Conservation (phyloP, 1,140 invertebrate genomes). For the Vollenhovia emeryi region DNA sequence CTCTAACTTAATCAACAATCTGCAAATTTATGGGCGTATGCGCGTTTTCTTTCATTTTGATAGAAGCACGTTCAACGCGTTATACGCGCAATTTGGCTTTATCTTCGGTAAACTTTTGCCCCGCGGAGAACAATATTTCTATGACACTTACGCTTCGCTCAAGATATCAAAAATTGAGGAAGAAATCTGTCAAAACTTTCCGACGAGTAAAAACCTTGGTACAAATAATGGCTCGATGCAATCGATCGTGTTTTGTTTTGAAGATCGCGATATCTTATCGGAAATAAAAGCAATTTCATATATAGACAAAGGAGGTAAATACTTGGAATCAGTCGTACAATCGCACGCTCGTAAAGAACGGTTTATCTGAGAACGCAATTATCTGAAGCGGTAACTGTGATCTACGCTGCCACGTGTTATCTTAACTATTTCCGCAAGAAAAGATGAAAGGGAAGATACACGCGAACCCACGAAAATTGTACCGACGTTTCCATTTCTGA, state of each 20-base stretch:
- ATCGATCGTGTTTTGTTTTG: slow-evolving; percentile 23
- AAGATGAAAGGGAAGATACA: background rate
- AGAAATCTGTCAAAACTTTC: background rate
- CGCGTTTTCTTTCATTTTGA: background rate
- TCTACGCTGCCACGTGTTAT: background rate
- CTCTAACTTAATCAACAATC: background rate
- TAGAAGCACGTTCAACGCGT: background rate
- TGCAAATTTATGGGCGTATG: background rate
- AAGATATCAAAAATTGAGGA: background rate
- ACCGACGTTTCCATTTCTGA: background rate
- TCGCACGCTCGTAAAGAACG: slow-evolving; percentile 8
- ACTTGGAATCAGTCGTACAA: background rate
- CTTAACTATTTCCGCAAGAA: background rate
- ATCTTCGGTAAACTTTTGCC: background rate
- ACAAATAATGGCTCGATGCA: background rate
- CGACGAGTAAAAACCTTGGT: background rate
- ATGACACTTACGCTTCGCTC: background rate
- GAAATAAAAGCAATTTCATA: background rate
- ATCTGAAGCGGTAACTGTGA: background rate
- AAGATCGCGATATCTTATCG: slow-evolving; percentile 38
- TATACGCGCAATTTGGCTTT: background rate
- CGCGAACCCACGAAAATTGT: background rate
- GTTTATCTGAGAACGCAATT: slow-evolving; percentile 11
- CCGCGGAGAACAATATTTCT: background rate
- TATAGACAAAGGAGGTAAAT: background rate